phyloP scores from a whole-genome alignment of 1,140 invertebrate species.

The Zophobas morio region DNA sequence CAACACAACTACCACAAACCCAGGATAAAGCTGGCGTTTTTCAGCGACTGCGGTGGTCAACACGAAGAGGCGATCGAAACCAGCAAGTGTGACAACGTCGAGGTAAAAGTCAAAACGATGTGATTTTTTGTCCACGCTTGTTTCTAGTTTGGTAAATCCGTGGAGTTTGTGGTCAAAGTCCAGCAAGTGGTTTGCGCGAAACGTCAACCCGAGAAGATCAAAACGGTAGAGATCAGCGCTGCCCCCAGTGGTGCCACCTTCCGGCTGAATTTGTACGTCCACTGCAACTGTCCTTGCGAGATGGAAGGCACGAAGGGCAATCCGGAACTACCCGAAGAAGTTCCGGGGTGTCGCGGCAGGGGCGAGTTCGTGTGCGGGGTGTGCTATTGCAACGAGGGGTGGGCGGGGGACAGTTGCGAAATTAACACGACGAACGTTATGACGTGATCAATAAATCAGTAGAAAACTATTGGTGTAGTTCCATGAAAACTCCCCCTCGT shows the following conservation, averaged over 20 bases:
- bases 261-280: conserved; percentile 15
- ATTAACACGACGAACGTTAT: conserved; percentile 8
- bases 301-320: background rate
- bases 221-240: background rate
- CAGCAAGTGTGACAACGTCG: conserved; percentile 1
- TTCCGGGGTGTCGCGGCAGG: background rate
- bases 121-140: conserved; percentile 1
- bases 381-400: conserved; percentile 14
- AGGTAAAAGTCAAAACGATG: background rate
- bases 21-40: conserved; percentile 4
- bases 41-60: conserved; percentile 1
- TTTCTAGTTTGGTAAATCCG: conserved; percentile 15
- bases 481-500: too few species aligned
- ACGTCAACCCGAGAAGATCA: conserved; percentile 8
- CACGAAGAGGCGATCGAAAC: background rate
- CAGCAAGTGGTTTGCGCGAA: background rate
- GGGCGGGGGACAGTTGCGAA: conserved; percentile 7
- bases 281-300: conserved; percentile 32
- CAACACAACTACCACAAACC: background rate
- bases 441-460: background rate
- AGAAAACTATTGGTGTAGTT: too few species aligned
- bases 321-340: background rate
- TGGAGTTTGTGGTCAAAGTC: conserved; percentile 12
- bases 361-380: conserved; percentile 11
- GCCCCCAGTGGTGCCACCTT: background rate